phyloP scores from a whole-genome alignment of 2,113 vertebrate genomes.

The Nothoprocta pentlandii region DNA sequence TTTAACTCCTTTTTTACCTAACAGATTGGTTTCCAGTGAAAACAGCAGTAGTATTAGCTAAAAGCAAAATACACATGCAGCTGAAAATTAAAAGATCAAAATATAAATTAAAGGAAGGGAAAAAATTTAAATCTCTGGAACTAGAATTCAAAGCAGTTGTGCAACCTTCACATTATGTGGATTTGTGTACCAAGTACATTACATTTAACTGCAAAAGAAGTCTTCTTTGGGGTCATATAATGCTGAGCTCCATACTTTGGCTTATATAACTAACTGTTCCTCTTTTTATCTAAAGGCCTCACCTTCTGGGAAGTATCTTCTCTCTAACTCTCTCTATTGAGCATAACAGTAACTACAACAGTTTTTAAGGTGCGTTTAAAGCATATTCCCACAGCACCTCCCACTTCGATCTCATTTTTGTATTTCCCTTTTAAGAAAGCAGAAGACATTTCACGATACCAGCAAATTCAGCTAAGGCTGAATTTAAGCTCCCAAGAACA shows the following conservation, averaged over 20 bases:
- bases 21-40: slow-evolving; percentile 12
- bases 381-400: not conserved
- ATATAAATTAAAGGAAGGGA: not conserved
- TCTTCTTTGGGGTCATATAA: not conserved
- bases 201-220: not conserved
- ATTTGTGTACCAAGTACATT: not conserved
- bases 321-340: not conserved
- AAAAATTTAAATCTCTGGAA: not conserved
- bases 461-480: not conserved
- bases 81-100: slow-evolving; percentile 44
- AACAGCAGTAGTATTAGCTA: slow-evolving; percentile 8
- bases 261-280: not conserved
- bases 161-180: not conserved
- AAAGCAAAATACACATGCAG: slow-evolving; percentile 31
- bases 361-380: not conserved
- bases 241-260: not conserved
- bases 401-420: not conserved
- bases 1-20: slow-evolving; percentile 30
- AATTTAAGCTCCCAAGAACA: not conserved
- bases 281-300: not conserved
- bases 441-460: not conserved
- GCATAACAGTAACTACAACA: not conserved
- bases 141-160: not conserved
- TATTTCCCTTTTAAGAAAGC: not conserved
- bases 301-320: not conserved